Conservation (phyloP, 2,113 vertebrate species). For the Diphyllodes magnificus region DNA sequence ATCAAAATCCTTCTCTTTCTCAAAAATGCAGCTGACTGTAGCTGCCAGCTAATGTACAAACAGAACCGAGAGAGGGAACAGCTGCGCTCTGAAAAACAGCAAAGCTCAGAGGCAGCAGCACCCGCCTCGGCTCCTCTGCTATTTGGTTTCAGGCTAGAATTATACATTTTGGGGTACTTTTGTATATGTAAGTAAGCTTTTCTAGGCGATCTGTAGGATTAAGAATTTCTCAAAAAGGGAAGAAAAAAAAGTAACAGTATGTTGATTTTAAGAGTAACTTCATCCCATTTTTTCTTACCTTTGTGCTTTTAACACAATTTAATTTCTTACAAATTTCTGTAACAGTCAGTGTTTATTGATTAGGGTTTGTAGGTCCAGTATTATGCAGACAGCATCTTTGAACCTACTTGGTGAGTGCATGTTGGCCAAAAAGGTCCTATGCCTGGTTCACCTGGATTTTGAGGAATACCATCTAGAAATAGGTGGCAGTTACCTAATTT, state of each 20-base stretch:
- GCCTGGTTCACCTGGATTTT: not conserved
- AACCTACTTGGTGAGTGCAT: rapidly evolving
- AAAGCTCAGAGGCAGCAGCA: not conserved
- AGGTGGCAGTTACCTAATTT: not conserved
- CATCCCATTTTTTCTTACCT: not conserved
- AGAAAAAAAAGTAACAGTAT: not conserved
- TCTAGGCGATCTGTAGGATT: not conserved
- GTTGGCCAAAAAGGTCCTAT: not conserved
- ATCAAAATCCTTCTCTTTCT: conserved; percentile 25
- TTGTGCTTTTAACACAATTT: not conserved
- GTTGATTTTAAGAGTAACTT: not conserved
- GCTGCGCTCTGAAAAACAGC: conserved; percentile 35
- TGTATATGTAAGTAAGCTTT: not conserved
- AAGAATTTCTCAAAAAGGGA: not conserved
- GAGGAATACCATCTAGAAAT: not conserved
- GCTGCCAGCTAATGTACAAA: conserved; percentile 56
- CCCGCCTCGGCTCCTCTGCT: not conserved
- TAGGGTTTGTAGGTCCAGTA: not conserved
- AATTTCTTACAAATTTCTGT: not conserved
- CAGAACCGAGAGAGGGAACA: conserved; percentile 52
- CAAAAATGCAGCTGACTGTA: conserved; percentile 17
- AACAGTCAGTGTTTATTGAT: not conserved
- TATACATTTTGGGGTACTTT: not conserved
- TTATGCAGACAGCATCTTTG: not conserved
- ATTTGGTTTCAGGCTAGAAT: not conserved